Evolutionary conservation across 2,888 invertebrate genomes (phyloP).

Genomic region (Agrotis ipsilon): DNA sequence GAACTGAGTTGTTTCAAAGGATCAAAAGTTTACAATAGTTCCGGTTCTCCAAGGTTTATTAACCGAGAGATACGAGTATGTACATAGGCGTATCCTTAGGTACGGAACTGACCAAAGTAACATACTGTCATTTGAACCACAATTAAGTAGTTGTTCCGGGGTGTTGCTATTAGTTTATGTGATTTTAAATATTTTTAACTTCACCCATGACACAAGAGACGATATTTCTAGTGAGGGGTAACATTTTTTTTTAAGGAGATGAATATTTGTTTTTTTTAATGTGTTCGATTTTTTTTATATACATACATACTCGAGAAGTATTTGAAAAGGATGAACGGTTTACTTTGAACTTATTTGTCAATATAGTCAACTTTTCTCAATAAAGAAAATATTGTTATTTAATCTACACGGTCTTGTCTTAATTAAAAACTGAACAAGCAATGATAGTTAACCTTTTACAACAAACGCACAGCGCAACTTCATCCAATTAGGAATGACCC

Average conservation of each 20-base stretch:
- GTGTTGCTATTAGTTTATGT: too few species aligned
- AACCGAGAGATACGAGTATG: not conserved
- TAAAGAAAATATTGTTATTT: slow-evolving; percentile 10
- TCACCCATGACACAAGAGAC: too few species aligned
- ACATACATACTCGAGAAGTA: too few species aligned
- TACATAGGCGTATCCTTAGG: not conserved
- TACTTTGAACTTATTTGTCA: slow-evolving; percentile 6
- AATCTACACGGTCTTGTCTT: not conserved
- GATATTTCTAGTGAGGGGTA: too few species aligned
- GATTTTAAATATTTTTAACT: too few species aligned
- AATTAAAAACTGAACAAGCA: slow-evolving; percentile 10
- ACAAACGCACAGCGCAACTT: slow-evolving; percentile 56
- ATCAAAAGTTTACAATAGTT: slow-evolving; percentile 4
- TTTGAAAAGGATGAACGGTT: not conserved
- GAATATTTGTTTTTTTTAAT: not conserved
- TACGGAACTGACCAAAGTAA: not conserved
- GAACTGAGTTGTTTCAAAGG: slow-evolving; percentile 2
- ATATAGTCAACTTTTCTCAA: too few species aligned
- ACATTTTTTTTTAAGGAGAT: too few species aligned
- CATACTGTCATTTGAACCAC: not conserved
- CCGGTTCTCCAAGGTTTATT: not conserved
- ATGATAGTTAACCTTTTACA: slow-evolving; percentile 34
- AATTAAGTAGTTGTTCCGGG: too few species aligned
- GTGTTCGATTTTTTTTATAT: not conserved
- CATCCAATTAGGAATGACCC: slow-evolving; percentile 69